phyloP scores from a whole-genome alignment of 2,888 invertebrate genomes.

The Heliconius charithonia region DNA sequence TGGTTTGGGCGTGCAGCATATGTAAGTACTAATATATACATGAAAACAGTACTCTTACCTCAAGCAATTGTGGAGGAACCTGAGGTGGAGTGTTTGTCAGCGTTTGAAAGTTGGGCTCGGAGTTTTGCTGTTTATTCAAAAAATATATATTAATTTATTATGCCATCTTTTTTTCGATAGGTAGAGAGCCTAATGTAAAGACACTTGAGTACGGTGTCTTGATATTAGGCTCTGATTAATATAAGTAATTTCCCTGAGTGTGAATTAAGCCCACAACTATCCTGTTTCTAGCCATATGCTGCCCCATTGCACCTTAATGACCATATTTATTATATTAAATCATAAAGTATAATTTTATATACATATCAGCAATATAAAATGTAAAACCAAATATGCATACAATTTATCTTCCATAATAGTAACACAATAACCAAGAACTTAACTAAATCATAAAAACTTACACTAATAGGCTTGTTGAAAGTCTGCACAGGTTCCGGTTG shows the following conservation, averaged over 20 bases:
- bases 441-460: slow-evolving; percentile 30
- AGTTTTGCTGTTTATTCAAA: slow-evolving; percentile 6
- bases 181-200: neutral
- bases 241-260: too few relatives aligned
- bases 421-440: neutral
- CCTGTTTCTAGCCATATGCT: too few relatives aligned
- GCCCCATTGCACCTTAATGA: too few relatives aligned
- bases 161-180: neutral
- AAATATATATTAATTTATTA: neutral
- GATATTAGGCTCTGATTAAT: too few relatives aligned
- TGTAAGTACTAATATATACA: too few relatives aligned
- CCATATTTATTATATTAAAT: too few relatives aligned
- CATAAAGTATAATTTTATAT: too few relatives aligned
- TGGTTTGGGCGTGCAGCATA: too few relatives aligned
- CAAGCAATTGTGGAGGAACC: neutral
- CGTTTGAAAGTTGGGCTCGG: neutral
- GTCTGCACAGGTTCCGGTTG: slow-evolving; percentile 28
- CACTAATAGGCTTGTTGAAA: slow-evolving; percentile 34
- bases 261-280: too few relatives aligned
- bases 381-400: too few relatives aligned
- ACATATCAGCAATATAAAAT: too few relatives aligned
- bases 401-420: neutral
- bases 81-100: neutral
- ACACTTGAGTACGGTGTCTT: too few relatives aligned
- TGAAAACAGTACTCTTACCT: neutral